Conservation (phyloP, 2,113 vertebrate species). For the Cavia porcellus region DNA sequence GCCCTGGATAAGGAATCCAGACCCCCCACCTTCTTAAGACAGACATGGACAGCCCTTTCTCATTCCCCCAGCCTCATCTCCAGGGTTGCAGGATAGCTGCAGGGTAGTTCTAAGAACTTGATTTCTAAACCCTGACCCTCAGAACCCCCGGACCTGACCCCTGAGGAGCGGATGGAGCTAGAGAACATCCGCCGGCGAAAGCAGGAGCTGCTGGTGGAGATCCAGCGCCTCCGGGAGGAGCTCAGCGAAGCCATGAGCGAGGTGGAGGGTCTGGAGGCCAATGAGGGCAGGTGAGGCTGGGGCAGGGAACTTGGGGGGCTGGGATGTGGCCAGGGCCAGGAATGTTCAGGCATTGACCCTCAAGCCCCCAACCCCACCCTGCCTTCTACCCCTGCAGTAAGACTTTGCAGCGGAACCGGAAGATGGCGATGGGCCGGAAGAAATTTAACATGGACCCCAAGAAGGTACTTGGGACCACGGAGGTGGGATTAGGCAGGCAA, state of each 20-base stretch:
- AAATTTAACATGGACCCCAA: slow-evolving; percentile 94
- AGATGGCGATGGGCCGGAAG: slow-evolving; percentile 96
- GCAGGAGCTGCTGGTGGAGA: slow-evolving; percentile 94
- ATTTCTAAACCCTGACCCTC: neutral
- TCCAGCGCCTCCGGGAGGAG: slow-evolving; percentile 94
- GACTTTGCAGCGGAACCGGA: slow-evolving; percentile 94
- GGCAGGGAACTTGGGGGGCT: neutral
- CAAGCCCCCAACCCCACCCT: neutral
- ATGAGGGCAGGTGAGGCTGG: slow-evolving; percentile 93
- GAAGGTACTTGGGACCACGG: slow-evolving; percentile 88
- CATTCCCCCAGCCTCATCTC: too few species aligned
- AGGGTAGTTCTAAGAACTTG: neutral
- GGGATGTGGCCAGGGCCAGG: neutral
- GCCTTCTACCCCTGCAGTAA: slow-evolving; percentile 87
- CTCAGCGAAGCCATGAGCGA: slow-evolving; percentile 95
- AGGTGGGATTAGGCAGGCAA: neutral
- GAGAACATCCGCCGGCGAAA: slow-evolving; percentile 96
- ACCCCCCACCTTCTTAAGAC: neutral
- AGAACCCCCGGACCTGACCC: slow-evolving; percentile 95
- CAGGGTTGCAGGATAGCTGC: neutral
- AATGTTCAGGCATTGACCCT: neutral
- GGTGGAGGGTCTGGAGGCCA: slow-evolving; percentile 94
- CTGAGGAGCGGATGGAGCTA: slow-evolving; percentile 95
- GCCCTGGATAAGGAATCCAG: neutral
- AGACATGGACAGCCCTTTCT: neutral